Base-by-base conservation (phyloP, 2,797 vertebrate genomes). In the Bovichtus diacanthus region DNA sequence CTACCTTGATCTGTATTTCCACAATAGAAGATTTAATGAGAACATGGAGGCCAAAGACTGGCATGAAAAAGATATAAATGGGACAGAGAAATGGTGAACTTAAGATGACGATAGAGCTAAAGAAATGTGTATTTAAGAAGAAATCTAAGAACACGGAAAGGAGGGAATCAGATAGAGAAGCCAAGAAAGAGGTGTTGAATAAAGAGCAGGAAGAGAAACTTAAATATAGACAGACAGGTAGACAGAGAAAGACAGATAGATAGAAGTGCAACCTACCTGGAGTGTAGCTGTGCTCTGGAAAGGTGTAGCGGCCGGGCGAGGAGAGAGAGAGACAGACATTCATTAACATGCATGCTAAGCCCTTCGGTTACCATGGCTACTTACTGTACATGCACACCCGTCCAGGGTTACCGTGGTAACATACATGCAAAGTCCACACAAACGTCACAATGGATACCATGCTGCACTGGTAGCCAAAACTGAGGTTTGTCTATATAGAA, bases 241-340 rank as follows among this genome's bases (percentile, higher is more conserved):
- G 53, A 54, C 18, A 36, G 1, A 70, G 78, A 65, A 6, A 77
- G 78, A 78, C 15, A 69, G 90, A 92, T 70, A 93, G 92, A 92
- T 82, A 90, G 74, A 72, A 91, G 91, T 89, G 87, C 88, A 85
- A 98, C 98, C 97, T 98, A 99, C 98, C 98, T 99, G 97, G 96
- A 85, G 96, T 96, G 96, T 97, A 96, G 98, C 95, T 96, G 96
- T 98, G 97, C 97, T 98, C 98, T 99, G 98, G 87, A 94, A 96
- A 95, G 97, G 96, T 86, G 84, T 90, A 5, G 95, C 95, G 95
- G 96, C 96, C 97, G 94, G 95, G 96, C 95, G 92, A 96, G 97
- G 96, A 98, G 95, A 98, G 96, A 99, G 96, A 98, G 97, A 97
- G 97, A 96, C 96, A 99, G 96, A 99, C 97, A 99, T 98, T 99